These are phyloP conservation scores for Cenopis cana DNA, from an alignment of 2,888 invertebrate species.

Conservation along the genomic window DNA sequence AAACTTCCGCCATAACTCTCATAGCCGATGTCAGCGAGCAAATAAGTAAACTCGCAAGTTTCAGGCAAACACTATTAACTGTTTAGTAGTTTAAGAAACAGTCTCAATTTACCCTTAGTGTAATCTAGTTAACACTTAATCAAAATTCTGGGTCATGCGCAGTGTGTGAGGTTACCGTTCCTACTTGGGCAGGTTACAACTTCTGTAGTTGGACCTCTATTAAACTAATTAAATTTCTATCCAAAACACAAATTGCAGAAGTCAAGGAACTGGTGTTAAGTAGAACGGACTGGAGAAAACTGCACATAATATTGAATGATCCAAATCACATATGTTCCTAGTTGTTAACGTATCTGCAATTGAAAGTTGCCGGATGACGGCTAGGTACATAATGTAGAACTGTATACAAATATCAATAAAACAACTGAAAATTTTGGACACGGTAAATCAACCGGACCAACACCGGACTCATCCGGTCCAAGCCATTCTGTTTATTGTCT, in stretches of 20 bases:
- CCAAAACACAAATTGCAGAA: conserved; percentile 7
- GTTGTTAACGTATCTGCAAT: neutral
- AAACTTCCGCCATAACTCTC: conserved; percentile 73
- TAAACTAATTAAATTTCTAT: conserved; percentile 36
- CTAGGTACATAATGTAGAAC: neutral
- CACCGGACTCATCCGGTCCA: no score
- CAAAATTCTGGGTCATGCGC: conserved; percentile 75
- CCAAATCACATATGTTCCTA: no score
- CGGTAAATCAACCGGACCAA: no score
- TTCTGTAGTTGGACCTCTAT: conserved; percentile 37
- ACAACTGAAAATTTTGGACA: no score
- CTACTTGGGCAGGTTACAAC: conserved; percentile 4
- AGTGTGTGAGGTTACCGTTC: conserved; percentile 31
- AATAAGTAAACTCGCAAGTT: conserved; percentile 76
- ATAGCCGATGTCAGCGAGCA: conserved; percentile 68
- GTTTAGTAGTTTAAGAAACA: conserved; percentile 79
- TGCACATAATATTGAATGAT: no score
- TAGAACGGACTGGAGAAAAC: no score
- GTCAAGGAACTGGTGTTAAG: no score
- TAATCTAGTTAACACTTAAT: conserved; percentile 80
- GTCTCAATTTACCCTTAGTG: conserved; percentile 71
- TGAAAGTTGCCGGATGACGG: neutral
- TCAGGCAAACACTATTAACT: conserved; percentile 76
- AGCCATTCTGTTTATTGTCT: no score
- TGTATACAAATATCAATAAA: neutral